Percentiles rank a stretch among this genome's conserved stretches.
Conservation (phyloP, 1,140 invertebrate genomes). For the Ceratina australensis region DNA sequence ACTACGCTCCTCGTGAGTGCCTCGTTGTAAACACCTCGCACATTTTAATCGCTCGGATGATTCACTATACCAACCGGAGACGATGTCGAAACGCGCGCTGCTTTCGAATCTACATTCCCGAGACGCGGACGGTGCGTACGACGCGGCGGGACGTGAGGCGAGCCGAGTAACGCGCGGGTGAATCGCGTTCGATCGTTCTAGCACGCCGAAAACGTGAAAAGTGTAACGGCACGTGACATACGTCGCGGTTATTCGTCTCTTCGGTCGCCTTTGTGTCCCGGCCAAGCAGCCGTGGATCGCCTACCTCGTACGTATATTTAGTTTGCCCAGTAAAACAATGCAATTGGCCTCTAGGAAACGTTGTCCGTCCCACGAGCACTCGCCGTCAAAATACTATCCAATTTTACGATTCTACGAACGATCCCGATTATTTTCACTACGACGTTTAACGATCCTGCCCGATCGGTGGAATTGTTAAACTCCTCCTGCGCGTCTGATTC, state of each 20-base stretch:
- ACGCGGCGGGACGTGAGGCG: background rate
- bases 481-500: background rate
- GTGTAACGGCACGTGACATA: constrained; percentile 70
- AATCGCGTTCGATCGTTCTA: constrained; percentile 38
- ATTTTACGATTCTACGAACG: constrained; percentile 46
- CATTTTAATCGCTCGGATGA: constrained; percentile 6
- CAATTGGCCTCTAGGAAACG: constrained; percentile 72
- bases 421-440: constrained; percentile 13
- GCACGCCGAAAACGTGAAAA: constrained; percentile 65
- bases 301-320: constrained; percentile 74
- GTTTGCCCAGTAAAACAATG: constrained; percentile 72
- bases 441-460: background rate
- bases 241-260: constrained; percentile 38
- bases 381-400: constrained; percentile 39
- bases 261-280: constrained; percentile 64
- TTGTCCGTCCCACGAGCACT: constrained; percentile 30
- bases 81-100: background rate
- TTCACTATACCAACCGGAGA: background rate
- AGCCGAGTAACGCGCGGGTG: background rate
- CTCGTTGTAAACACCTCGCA: background rate
- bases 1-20: background rate
- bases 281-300: constrained; percentile 71
- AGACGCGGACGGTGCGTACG: background rate
- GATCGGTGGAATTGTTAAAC: background rate
- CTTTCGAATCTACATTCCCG: constrained; percentile 1